Evolutionary conservation across 2,888 invertebrate genomes (phyloP).

Genomic region (Julus scanicus): DNA sequence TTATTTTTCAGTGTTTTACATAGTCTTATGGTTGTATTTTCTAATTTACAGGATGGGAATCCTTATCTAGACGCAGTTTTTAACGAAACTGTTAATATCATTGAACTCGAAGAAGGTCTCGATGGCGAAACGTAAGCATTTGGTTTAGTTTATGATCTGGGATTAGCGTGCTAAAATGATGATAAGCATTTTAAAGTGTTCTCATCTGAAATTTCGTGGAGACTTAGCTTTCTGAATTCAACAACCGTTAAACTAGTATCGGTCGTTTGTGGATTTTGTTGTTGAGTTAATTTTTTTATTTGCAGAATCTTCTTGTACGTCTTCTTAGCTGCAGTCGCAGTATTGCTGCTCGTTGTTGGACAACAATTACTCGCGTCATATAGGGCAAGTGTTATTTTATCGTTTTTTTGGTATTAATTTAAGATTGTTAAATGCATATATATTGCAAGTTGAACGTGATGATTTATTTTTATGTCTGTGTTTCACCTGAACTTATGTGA

Average conservation of each 20-base stretch:
- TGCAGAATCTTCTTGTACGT: slow-evolving; percentile 90
- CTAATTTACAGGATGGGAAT: slow-evolving; percentile 73
- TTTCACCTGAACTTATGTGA: slow-evolving; percentile 25
- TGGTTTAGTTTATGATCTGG: background rate
- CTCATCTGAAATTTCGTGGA: background rate
- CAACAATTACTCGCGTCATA: slow-evolving; percentile 79
- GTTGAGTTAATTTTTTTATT: background rate
- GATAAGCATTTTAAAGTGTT: slow-evolving; percentile 30
- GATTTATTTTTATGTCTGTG: slow-evolving; percentile 39
- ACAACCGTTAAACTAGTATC: background rate
- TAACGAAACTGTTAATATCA: slow-evolving; percentile 96
- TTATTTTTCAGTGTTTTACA: background rate
- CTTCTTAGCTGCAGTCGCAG: slow-evolving; percentile 89
- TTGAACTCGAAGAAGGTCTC: slow-evolving; percentile 95
- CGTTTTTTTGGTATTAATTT: no score
- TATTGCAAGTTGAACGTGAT: background rate
- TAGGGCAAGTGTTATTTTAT: slow-evolving; percentile 69
- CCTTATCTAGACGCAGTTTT: slow-evolving; percentile 88
- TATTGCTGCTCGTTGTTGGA: slow-evolving; percentile 85
- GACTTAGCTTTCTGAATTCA: background rate
- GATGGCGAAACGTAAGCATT: slow-evolving; percentile 89
- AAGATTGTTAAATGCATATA: background rate
- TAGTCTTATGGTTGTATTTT: background rate
- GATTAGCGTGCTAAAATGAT: background rate
- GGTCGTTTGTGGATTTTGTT: background rate